Percentiles rank a stretch among this genome's conserved stretches.
phyloP scores from a whole-genome alignment of 2,888 invertebrate species.

The Drosophila lacicola region DNA sequence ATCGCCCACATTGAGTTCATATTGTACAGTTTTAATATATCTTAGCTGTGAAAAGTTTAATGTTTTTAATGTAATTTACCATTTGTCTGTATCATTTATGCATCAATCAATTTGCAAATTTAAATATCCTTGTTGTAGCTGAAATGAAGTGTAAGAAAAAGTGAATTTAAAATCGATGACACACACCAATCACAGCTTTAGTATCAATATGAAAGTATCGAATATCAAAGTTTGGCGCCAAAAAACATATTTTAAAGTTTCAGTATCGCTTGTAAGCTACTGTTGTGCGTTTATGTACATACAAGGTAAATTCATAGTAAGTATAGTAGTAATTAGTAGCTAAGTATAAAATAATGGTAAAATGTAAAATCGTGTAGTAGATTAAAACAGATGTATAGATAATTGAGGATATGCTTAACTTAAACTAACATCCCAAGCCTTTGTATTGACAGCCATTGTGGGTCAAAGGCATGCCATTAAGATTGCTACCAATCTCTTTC shows the following conservation, averaged over 20 bases:
- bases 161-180: background rate
- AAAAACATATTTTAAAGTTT: background rate
- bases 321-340: background rate
- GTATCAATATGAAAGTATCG: conserved; percentile 10
- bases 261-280: conserved; percentile 7
- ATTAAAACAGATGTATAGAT: background rate
- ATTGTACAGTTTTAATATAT: background rate
- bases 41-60: background rate
- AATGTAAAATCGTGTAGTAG: background rate
- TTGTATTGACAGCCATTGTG: conserved; percentile 11
- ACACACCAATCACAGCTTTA: background rate
- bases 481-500: conserved; percentile 1
- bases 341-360: background rate
- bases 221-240: background rate
- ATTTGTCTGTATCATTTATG: too few relatives aligned
- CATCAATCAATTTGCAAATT: background rate
- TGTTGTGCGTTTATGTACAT: conserved; percentile 38
- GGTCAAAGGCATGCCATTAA: conserved; percentile 7
- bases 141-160: background rate
- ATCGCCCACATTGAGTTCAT: conserved; percentile 3
- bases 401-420: conserved; percentile 9
- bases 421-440: conserved; percentile 12
- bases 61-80: too few relatives aligned
- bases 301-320: conserved; percentile 18
- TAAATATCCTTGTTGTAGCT: background rate